Evolutionary conservation across 2,797 vertebrate genomes (phyloP).

Genomic region (Gambelia wislizenii): DNA sequence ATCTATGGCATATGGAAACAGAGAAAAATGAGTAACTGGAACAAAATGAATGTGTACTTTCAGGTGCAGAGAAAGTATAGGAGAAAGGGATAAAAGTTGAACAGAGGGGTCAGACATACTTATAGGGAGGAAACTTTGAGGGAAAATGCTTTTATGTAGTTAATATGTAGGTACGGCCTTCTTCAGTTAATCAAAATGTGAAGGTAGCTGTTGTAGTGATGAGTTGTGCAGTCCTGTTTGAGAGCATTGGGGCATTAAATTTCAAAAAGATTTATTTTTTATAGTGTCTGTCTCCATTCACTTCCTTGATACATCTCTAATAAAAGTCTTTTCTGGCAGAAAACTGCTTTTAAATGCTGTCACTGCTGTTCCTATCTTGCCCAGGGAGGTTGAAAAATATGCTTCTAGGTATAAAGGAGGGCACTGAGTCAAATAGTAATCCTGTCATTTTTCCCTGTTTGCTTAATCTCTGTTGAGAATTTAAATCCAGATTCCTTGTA

Average conservation of each 20-base stretch:
- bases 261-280: neutral
- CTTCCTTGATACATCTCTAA: neutral
- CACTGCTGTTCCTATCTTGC: neutral
- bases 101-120: neutral
- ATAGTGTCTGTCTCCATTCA: neutral
- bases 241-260: neutral
- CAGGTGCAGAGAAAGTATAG: neutral
- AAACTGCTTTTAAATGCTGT: neutral
- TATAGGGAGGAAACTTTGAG: neutral
- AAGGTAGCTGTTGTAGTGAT: neutral
- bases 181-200: neutral
- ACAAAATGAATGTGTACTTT: neutral
- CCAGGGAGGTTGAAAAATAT: neutral
- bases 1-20: neutral
- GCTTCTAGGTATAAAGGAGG: neutral
- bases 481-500: neutral
- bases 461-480: conserved; percentile 15
- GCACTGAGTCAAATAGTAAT: neutral
- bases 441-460: neutral
- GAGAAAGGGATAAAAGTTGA: neutral
- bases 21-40: neutral
- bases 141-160: neutral
- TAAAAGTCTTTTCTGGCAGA: conserved; percentile 5
- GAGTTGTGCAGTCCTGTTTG: neutral
- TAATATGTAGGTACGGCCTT: neutral